phyloP scores from a whole-genome alignment of 2,888 invertebrate species.

The Beris morrisii region DNA sequence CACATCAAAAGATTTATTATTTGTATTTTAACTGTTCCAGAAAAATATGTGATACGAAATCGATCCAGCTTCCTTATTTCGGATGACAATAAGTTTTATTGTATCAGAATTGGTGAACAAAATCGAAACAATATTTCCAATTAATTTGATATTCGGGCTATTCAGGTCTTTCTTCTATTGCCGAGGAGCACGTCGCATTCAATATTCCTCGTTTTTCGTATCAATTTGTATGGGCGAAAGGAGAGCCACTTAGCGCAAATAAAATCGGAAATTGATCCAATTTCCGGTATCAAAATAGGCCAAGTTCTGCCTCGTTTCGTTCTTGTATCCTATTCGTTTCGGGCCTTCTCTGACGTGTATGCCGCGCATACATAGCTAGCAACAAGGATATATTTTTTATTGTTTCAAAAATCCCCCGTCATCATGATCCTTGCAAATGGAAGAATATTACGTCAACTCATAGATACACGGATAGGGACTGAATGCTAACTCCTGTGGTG shows the following conservation, averaged over 20 bases:
- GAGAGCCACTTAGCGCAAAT: conserved; percentile 28
- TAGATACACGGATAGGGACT: no score
- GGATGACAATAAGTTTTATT: no score
- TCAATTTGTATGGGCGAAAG: conserved; percentile 33
- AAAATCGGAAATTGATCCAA: conserved; percentile 34
- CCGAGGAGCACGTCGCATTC: conserved; percentile 26
- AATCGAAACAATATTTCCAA: no score
- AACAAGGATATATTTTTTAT: conserved; percentile 12
- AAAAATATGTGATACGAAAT: no score
- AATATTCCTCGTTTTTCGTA: conserved; percentile 28
- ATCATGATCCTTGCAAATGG: conserved; percentile 19
- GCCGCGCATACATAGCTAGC: not conserved
- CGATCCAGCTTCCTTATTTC: no score
- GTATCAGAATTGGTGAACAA: no score
- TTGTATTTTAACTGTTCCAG: no score
- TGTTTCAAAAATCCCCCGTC: conserved; percentile 19
- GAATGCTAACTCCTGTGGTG: no score
- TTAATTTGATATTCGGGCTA: not conserved
- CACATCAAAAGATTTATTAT: no score
- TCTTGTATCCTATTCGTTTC: no score
- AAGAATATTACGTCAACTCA: conserved; percentile 15
- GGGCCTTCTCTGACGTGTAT: not conserved
- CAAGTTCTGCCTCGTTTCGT: not conserved
- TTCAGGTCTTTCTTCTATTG: conserved; percentile 7
- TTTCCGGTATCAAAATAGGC: conserved; percentile 18